A percentile compares a stretch with the other conserved stretches of the same genome.
These are phyloP conservation scores for Leptarthrus brevirostris DNA, from an alignment of 2,888 invertebrate species.

Conservation along the genomic window DNA sequence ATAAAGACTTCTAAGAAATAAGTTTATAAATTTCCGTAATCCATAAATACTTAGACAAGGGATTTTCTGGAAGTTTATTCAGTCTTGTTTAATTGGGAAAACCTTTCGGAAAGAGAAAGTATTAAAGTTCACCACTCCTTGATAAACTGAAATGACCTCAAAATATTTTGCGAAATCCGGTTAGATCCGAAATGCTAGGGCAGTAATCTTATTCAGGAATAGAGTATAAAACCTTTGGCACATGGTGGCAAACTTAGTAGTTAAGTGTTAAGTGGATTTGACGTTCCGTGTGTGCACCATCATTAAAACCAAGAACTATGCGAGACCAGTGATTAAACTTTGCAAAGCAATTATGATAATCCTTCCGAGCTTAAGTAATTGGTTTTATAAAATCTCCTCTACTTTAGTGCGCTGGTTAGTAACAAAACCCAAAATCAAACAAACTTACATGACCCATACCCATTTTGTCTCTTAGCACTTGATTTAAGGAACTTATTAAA, in stretches of 20 bases:
- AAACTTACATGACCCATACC: constrained; percentile 8
- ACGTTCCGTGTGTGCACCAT: constrained; percentile 1
- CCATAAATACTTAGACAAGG: no score
- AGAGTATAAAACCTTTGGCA: constrained; percentile 16
- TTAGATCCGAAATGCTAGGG: no score
- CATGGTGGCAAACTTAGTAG: constrained; percentile 12
- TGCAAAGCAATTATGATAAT: constrained; percentile 52
- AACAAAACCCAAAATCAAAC: background rate
- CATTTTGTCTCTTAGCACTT: background rate
- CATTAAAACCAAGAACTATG: constrained; percentile 17
- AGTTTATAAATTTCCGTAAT: no score
- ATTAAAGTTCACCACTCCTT: no score
- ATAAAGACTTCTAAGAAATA: no score
- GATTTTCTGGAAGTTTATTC: no score
- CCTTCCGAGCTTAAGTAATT: constrained; percentile 40
- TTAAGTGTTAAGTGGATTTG: constrained; percentile 28
- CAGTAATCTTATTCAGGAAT: constrained; percentile 1
- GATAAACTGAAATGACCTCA: no score
- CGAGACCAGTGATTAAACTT: constrained; percentile 49
- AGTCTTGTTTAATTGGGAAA: no score
- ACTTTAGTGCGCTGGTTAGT: background rate
- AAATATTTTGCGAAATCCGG: no score
- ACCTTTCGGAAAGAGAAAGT: no score
- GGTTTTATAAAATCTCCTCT: constrained; percentile 21
- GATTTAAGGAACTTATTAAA: background rate